Percentiles rank a stretch among this genome's conserved stretches.
phyloP scores from a whole-genome alignment of 2,888 invertebrate genomes.

The Megalurothrips usitatus region DNA sequence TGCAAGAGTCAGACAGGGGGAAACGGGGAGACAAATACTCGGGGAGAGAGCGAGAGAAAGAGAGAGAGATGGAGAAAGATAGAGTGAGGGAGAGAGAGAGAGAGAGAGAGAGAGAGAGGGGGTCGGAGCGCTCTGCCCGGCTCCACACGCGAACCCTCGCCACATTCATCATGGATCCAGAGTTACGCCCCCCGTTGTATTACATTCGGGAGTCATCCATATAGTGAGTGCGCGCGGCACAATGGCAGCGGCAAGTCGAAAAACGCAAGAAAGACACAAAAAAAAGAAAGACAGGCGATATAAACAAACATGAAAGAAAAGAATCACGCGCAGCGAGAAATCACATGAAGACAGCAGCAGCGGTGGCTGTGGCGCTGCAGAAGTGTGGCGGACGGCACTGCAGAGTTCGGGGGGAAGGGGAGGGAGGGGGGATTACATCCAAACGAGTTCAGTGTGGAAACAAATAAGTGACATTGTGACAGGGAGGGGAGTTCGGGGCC shows the following conservation, averaged over 20 bases:
- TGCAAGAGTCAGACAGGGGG: not conserved
- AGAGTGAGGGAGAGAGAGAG: not conserved
- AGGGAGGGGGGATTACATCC: not conserved
- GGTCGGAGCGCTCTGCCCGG: too few species aligned
- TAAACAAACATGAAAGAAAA: too few species aligned
- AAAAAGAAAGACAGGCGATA: too few species aligned
- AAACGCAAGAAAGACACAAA: too few species aligned
- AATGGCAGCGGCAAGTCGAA: too few species aligned
- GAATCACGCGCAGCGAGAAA: too few species aligned
- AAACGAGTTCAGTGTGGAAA: not conserved
- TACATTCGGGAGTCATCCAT: conserved; percentile 1
- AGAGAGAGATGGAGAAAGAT: not conserved
- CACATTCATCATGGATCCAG: not conserved
- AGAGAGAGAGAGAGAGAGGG: too few species aligned
- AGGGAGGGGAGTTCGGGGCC: too few species aligned
- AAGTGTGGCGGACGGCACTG: too few species aligned
- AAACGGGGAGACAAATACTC: not conserved
- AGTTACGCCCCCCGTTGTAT: not conserved
- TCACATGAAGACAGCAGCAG: too few species aligned
- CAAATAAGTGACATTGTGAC: too few species aligned
- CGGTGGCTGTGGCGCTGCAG: too few species aligned
- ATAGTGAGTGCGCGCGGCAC: not conserved
- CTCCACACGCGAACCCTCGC: not conserved
- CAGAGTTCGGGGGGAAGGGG: not conserved
- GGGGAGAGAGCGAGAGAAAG: not conserved